phyloP scores from a whole-genome alignment of 2,113 vertebrate genomes.

The Vireo altiloquus region DNA sequence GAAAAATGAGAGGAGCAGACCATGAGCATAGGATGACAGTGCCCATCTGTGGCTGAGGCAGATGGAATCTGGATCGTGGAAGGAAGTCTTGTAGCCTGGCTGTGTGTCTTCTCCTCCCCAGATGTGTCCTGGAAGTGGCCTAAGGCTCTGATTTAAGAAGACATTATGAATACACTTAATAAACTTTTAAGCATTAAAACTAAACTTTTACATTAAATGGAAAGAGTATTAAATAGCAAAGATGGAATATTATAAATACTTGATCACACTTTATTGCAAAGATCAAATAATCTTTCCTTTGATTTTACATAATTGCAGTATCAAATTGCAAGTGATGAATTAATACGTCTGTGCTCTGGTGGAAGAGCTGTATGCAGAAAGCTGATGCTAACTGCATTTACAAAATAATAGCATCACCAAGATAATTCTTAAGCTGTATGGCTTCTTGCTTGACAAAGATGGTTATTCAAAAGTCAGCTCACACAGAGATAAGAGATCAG shows the following conservation, averaged over 20 bases:
- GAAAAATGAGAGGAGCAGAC: background rate
- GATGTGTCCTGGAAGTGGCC: background rate
- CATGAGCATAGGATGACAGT: background rate
- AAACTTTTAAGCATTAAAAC: background rate
- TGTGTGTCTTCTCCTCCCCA: background rate
- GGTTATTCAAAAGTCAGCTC: background rate
- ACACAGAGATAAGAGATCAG: background rate
- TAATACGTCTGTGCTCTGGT: background rate
- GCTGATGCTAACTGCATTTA: background rate
- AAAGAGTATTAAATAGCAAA: background rate
- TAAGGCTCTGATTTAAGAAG: background rate
- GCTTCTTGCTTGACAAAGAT: background rate
- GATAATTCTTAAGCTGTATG: background rate
- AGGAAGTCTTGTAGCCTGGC: background rate
- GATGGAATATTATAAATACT: background rate
- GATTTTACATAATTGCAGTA: background rate
- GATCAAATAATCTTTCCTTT: background rate
- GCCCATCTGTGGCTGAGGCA: background rate
- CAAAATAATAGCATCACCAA: background rate
- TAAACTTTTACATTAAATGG: background rate
- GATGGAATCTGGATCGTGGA: rapidly evolving
- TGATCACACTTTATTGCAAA: background rate
- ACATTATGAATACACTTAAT: background rate
- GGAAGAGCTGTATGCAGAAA: background rate
- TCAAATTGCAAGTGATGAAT: background rate